Conservation (phyloP, 1,140 invertebrate genomes). For the Drosophila cardini region DNA sequence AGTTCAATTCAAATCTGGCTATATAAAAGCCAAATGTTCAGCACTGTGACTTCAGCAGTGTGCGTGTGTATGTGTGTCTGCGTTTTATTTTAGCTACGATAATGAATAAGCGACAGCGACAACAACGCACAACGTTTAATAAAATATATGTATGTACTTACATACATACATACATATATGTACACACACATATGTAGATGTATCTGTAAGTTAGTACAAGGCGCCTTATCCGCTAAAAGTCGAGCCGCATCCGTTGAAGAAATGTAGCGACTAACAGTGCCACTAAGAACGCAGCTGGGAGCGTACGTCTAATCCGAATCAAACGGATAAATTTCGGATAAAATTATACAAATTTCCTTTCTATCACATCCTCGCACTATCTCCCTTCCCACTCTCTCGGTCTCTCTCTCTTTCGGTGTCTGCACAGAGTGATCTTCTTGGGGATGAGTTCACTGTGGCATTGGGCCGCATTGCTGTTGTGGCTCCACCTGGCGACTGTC, state of each 20-base stretch:
- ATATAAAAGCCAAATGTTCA: conserved; percentile 19
- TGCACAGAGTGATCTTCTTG: too few species aligned
- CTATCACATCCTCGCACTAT: conserved; percentile 1
- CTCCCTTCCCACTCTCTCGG: too few species aligned
- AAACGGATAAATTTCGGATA: conserved; percentile 34
- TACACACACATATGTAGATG: background rate
- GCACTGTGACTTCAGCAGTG: conserved; percentile 9
- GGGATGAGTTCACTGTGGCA: conserved; percentile 18
- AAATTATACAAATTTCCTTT: conserved; percentile 1
- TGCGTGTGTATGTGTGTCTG: conserved; percentile 7
- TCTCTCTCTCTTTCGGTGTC: too few species aligned
- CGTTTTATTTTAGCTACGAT: conserved; percentile 57
- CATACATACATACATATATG: conserved; percentile 5
- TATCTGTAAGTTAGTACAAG: conserved; percentile 22
- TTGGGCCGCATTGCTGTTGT: conserved; percentile 23
- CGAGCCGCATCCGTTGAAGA: conserved; percentile 49
- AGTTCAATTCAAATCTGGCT: background rate
- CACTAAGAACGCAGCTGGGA: conserved; percentile 47
- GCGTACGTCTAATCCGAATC: conserved; percentile 31
- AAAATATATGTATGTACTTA: conserved; percentile 7
- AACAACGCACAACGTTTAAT: conserved; percentile 43
- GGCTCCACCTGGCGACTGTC: conserved; percentile 35
- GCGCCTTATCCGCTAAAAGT: conserved; percentile 71
- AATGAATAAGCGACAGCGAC: conserved; percentile 46
- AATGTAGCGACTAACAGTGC: conserved; percentile 50